Evolutionary conservation across 1,140 invertebrate species (phyloP).

Genomic region (Orius insidiosus): DNA sequence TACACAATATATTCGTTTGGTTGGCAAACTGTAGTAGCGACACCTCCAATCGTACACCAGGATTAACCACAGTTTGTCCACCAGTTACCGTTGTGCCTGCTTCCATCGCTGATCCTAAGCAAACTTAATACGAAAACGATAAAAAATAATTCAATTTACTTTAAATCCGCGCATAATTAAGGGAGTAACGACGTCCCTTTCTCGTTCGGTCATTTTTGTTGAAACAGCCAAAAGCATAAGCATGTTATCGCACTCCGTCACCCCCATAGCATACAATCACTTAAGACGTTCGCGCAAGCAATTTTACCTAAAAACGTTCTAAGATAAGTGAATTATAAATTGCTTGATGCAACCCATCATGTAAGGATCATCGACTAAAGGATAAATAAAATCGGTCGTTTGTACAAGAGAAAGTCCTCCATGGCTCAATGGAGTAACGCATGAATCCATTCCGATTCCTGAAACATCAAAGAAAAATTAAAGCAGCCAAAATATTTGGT

Average conservation of each 20-base stretch:
- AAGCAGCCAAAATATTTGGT: no score
- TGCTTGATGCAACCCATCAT: constrained; percentile 98
- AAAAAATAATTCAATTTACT: constrained; percentile 23
- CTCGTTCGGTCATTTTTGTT: constrained; percentile 90
- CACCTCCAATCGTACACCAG: constrained; percentile 97
- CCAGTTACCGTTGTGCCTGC: constrained; percentile 87
- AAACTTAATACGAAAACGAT: neutral
- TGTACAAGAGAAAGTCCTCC: constrained; percentile 88
- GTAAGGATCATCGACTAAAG: constrained; percentile 94
- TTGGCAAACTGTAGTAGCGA: constrained; percentile 87
- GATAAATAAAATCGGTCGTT: constrained; percentile 98
- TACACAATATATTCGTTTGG: constrained; percentile 88
- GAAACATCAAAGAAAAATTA: no score
- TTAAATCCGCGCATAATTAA: constrained; percentile 90
- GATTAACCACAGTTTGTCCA: constrained; percentile 93
- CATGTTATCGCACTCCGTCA: constrained; percentile 98
- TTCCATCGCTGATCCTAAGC: constrained; percentile 68
- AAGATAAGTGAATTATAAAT: constrained; percentile 15
- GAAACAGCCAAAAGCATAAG: constrained; percentile 91
- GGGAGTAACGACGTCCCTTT: constrained; percentile 86
- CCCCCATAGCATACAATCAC: constrained; percentile 98
- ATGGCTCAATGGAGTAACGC: constrained; percentile 78
- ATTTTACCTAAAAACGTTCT: constrained; percentile 66
- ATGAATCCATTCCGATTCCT: constrained; percentile 85
- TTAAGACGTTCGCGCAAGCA: constrained; percentile 95